Conservation (phyloP, 2,888 invertebrate species). For the Melanargia galathea region DNA sequence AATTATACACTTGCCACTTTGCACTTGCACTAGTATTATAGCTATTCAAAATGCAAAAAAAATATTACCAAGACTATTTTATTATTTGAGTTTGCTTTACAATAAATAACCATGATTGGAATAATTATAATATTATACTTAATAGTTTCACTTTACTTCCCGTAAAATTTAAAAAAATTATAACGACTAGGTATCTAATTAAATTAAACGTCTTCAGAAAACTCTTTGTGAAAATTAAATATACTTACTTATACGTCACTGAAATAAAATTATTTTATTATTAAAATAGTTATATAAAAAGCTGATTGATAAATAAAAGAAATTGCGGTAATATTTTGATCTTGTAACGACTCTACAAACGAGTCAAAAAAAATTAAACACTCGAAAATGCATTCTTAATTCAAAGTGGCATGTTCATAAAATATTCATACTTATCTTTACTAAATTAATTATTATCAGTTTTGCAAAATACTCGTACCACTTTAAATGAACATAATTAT, state of each 20-base stretch:
- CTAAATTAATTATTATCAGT: neutral
- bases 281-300: no score
- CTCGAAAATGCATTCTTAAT: no score
- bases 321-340: neutral
- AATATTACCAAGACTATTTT: neutral
- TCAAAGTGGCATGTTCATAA: no score
- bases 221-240: no score
- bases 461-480: neutral
- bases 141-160: neutral
- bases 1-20: neutral
- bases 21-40: neutral
- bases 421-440: no score
- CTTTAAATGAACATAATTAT: neutral
- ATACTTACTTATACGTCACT: no score
- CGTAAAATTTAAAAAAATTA: neutral
- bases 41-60: neutral
- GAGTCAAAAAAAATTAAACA: neutral
- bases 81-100: neutral
- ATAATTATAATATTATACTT: no score
- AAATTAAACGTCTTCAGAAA: no score
- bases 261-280: no score
- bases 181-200: no score
- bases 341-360: no score
- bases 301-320: neutral
- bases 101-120: neutral